A percentile compares a stretch with the other conserved stretches of the same genome.
These are phyloP conservation scores for Calcarius lapponicus DNA, from an alignment of 2,797 vertebrate species.

Conservation along the genomic window DNA sequence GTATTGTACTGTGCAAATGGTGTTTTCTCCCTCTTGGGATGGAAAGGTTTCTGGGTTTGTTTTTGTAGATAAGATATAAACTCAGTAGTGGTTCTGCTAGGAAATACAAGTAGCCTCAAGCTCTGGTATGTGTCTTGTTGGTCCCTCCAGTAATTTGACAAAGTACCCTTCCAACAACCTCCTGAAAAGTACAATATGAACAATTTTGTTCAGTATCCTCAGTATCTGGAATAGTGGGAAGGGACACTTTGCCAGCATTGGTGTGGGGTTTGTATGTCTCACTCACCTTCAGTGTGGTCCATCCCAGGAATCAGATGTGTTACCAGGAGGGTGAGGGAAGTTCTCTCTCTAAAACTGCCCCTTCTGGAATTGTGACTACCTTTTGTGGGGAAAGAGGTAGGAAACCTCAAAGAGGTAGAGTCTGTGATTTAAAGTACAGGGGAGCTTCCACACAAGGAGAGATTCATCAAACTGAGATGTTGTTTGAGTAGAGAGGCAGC, in stretches of 20 bases:
- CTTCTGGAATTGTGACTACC: background rate
- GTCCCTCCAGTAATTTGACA: conserved; percentile 29
- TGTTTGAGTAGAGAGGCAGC: background rate
- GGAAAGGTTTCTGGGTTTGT: conserved; percentile 35
- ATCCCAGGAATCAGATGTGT: background rate
- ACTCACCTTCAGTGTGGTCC: background rate
- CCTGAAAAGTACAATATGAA: background rate
- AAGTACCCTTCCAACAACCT: conserved; percentile 4
- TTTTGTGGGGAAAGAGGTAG: background rate
- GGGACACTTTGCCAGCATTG: accelerated
- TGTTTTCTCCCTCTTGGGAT: conserved; percentile 25
- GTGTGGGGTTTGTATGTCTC: background rate
- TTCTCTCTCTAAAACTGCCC: background rate
- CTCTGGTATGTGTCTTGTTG: background rate
- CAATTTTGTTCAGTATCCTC: background rate
- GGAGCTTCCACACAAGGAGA: background rate
- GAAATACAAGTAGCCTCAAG: conserved; percentile 40
- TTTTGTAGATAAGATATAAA: conserved; percentile 44
- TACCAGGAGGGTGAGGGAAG: background rate
- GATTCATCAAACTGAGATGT: background rate
- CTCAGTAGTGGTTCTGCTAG: background rate
- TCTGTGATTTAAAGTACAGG: background rate
- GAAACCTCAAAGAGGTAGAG: background rate
- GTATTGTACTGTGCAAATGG: background rate
- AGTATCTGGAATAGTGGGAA: background rate